A percentile compares a stretch with the other conserved stretches of the same genome.
phyloP scores from a whole-genome alignment of 2,888 invertebrate species.

The Xylota segnis region DNA sequence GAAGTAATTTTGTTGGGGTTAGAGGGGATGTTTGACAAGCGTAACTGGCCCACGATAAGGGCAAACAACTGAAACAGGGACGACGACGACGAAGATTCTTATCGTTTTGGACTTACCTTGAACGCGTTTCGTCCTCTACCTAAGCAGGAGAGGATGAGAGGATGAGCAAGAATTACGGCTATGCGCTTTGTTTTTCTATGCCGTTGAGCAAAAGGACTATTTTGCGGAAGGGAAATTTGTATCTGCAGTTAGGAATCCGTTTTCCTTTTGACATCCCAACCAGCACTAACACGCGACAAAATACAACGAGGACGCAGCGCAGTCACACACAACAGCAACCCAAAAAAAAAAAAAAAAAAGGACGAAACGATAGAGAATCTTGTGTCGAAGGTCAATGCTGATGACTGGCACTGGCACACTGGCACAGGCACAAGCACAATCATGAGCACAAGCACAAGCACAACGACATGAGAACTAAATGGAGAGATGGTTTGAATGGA shows the following conservation, averaged over 20 bases:
- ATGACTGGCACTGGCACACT: slow-evolving; percentile 55
- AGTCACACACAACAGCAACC: slow-evolving; percentile 1
- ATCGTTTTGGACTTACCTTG: slow-evolving; percentile 67
- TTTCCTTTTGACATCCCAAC: slow-evolving; percentile 53
- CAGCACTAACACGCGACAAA: slow-evolving; percentile 47
- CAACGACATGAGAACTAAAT: slow-evolving; percentile 40
- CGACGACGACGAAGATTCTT: slow-evolving; percentile 60
- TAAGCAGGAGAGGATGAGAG: slow-evolving; percentile 3
- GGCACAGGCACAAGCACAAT: no score
- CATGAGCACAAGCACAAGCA: no score
- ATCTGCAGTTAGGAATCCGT: slow-evolving; percentile 49
- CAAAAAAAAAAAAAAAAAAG: slow-evolving; percentile 17
- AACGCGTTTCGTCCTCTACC: neutral
- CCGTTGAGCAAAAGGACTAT: slow-evolving; percentile 66
- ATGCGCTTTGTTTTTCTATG: slow-evolving; percentile 69
- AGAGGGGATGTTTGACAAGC: slow-evolving; percentile 54
- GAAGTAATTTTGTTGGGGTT: slow-evolving; percentile 25
- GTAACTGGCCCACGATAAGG: slow-evolving; percentile 61
- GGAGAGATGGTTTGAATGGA: slow-evolving; percentile 65
- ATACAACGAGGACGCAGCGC: neutral
- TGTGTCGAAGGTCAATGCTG: slow-evolving; percentile 70
- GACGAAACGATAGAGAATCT: slow-evolving; percentile 47
- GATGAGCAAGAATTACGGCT: slow-evolving; percentile 47
- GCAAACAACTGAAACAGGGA: slow-evolving; percentile 38
- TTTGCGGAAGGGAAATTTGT: slow-evolving; percentile 60